Conservation (phyloP, 2,113 vertebrate species). For the Pteronura brasiliensis region DNA sequence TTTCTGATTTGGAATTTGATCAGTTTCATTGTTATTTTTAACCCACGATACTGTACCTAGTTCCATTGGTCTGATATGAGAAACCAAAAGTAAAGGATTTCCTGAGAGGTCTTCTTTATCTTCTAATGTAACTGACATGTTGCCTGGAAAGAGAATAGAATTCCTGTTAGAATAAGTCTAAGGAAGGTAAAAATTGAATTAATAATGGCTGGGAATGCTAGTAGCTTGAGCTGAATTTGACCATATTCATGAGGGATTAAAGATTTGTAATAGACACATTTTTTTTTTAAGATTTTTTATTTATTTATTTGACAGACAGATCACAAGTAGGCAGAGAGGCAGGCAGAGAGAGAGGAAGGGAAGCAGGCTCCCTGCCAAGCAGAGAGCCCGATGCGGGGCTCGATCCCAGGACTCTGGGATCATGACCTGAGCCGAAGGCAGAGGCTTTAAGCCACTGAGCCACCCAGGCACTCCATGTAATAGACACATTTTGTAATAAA, state of each 20-base stretch:
- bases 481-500: neutral
- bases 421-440: too few relatives aligned
- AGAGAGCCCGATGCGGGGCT: too few relatives aligned
- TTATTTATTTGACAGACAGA: too few relatives aligned
- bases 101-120: conserved; percentile 78
- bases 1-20: neutral
- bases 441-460: too few relatives aligned
- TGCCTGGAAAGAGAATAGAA: conserved; percentile 72
- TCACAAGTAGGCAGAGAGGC: too few relatives aligned
- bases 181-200: conserved; percentile 37
- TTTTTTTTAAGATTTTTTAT: neutral
- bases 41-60: conserved; percentile 77
- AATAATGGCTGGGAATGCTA: neutral
- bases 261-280: neutral
- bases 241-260: neutral
- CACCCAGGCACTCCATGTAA: neutral
- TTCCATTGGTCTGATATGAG: conserved; percentile 78
- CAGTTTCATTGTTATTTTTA: neutral
- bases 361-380: too few relatives aligned
- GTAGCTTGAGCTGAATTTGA: conserved; percentile 9
- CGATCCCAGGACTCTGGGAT: too few relatives aligned
- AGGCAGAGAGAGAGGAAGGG: too few relatives aligned
- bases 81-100: conserved; percentile 79
- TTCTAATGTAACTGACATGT: conserved; percentile 78
- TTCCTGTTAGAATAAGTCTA: conserved; percentile 57